These are phyloP conservation scores for Cydia strobilella DNA, from an alignment of 1,140 invertebrate species.

Conservation along the genomic window DNA sequence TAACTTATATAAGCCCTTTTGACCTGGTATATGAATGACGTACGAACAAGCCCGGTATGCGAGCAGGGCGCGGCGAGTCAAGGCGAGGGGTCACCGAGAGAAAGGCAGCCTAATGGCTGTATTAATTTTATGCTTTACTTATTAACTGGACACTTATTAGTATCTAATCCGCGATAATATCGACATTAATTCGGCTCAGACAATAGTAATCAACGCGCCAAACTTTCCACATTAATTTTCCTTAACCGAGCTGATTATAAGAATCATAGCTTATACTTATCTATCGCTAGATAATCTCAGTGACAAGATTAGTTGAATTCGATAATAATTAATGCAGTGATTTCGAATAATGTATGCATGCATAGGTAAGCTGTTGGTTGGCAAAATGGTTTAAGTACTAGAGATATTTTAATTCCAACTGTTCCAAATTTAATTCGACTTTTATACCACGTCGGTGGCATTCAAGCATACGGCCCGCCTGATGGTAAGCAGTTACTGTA, in stretches of 20 bases:
- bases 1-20: slow-evolving; percentile 30
- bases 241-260: background rate
- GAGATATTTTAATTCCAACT: no score
- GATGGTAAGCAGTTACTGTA: no score
- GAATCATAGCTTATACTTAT: background rate
- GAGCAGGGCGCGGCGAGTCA: slow-evolving; percentile 69
- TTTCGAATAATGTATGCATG: no score
- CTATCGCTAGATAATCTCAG: background rate
- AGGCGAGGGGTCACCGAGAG: slow-evolving; percentile 69
- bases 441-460: no score
- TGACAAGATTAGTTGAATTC: no score
- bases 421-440: no score
- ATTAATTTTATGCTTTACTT: slow-evolving; percentile 52
- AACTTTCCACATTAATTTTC: background rate
- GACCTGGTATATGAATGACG: slow-evolving; percentile 41
- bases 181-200: background rate
- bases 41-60: slow-evolving; percentile 54
- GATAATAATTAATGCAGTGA: no score
- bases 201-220: background rate
- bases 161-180: slow-evolving; percentile 10
- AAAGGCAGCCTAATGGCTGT: slow-evolving; percentile 60
- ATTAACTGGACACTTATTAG: slow-evolving; percentile 37
- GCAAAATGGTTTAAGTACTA: no score
- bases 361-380: no score
- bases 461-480: no score